These are phyloP conservation scores for Leucoma salicis DNA, from an alignment of 2,888 invertebrate genomes.

Conservation along the genomic window DNA sequence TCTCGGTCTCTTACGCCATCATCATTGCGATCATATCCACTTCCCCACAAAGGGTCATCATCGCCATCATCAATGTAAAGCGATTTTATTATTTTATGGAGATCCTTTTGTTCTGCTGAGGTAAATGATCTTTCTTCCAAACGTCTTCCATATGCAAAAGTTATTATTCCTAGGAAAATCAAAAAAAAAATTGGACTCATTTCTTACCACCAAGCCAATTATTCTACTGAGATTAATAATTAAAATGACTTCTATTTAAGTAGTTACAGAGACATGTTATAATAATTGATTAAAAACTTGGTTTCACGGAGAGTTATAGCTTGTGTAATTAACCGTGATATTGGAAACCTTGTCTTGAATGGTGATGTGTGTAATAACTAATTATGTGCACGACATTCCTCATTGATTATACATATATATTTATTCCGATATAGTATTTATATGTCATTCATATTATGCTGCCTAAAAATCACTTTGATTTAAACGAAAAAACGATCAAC, in stretches of 20 bases:
- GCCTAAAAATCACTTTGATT: too few species aligned
- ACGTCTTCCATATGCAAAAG: constrained; percentile 8
- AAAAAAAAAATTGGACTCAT: constrained; percentile 12
- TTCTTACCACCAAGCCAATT: constrained; percentile 4
- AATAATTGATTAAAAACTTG: constrained; percentile 22
- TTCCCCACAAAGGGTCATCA: background rate
- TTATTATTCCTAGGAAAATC: constrained; percentile 18
- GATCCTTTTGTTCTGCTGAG: constrained; percentile 5
- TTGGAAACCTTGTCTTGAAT: constrained; percentile 21
- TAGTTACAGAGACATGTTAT: constrained; percentile 7
- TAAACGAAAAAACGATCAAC: too few species aligned
- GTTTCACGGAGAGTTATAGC: constrained; percentile 15
- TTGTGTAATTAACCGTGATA: constrained; percentile 30
- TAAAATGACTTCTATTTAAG: constrained; percentile 10
- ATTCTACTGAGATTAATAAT: constrained; percentile 11
- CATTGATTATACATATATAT: too few species aligned
- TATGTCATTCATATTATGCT: too few species aligned
- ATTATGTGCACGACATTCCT: too few species aligned
- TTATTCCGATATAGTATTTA: too few species aligned
- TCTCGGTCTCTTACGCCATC: background rate
- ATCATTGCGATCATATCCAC: background rate
- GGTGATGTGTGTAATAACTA: background rate
- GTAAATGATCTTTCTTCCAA: background rate
- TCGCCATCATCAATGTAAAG: constrained; percentile 2
- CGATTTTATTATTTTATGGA: constrained; percentile 13